These are phyloP conservation scores for Tryphoninae sp. DNA, from an alignment of 2,888 invertebrate genomes.

Conservation along the genomic window DNA sequence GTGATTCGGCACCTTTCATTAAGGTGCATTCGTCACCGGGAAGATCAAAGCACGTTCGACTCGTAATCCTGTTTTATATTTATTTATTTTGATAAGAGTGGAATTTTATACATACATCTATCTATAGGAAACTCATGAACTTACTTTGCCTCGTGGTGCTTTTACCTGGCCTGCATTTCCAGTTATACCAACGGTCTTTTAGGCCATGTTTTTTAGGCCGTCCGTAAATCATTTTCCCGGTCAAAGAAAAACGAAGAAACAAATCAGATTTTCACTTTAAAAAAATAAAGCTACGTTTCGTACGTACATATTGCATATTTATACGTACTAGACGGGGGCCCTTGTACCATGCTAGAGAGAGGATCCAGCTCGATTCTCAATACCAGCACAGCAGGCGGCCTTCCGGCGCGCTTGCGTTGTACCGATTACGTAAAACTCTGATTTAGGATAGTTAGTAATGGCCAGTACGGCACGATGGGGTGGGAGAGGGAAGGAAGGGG, in stretches of 20 bases:
- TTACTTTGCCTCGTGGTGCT: conserved; percentile 15
- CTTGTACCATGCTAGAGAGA: background rate
- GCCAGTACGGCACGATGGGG: conserved; percentile 47
- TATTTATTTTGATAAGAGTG: conserved; percentile 10
- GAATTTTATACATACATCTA: background rate
- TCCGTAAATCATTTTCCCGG: background rate
- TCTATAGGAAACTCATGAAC: background rate
- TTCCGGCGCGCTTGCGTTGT: conserved; percentile 29
- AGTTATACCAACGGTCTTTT: background rate
- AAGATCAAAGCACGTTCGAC: conserved; percentile 34
- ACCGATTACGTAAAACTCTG: conserved; percentile 62
- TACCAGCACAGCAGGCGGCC: conserved; percentile 43
- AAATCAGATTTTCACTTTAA: background rate
- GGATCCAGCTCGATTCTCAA: conserved; percentile 38
- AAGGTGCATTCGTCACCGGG: background rate
- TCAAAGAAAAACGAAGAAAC: background rate
- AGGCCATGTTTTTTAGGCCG: background rate
- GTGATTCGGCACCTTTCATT: conserved; percentile 4
- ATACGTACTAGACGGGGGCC: background rate
- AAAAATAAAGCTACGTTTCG: background rate
- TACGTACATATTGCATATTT: background rate
- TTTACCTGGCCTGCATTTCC: conserved; percentile 11
- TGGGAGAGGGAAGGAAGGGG: conserved; percentile 12
- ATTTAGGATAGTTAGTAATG: conserved; percentile 69
- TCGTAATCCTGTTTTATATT: conserved; percentile 19